These are phyloP conservation scores for Myiagra hebetior DNA, from an alignment of 2,113 vertebrate species.

Conservation along the genomic window DNA sequence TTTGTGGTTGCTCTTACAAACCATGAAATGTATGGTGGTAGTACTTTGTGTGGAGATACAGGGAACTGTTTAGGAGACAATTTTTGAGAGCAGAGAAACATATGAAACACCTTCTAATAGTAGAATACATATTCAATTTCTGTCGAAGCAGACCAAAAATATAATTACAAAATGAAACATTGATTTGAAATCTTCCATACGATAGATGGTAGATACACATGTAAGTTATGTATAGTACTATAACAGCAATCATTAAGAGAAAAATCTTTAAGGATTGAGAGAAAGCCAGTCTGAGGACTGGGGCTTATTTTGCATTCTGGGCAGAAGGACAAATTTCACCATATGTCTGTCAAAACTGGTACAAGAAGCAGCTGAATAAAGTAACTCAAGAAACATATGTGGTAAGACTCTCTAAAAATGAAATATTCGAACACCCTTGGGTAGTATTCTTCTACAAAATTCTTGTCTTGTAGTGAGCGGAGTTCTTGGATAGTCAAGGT, in stretches of 20 bases:
- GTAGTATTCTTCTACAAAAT: not conserved
- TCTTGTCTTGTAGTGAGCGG: not conserved
- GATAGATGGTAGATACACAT: not conserved
- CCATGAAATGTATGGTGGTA: not conserved
- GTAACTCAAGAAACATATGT: not conserved
- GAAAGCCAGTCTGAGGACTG: not conserved
- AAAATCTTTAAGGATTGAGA: not conserved
- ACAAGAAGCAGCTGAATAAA: constrained; percentile 3
- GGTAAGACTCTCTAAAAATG: not conserved
- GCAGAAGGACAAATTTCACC: not conserved
- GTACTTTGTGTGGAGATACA: not conserved
- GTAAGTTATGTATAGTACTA: not conserved
- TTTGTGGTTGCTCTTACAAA: not conserved
- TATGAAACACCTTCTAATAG: not conserved
- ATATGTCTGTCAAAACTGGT: not conserved
- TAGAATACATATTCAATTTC: not conserved
- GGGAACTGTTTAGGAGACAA: not conserved
- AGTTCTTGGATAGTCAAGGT: not conserved
- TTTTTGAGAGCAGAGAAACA: not conserved
- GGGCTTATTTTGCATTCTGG: not conserved
- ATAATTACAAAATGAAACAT: not conserved
- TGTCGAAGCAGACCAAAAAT: not conserved
- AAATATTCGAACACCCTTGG: not conserved
- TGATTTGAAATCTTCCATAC: not conserved
- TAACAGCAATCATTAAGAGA: not conserved